Base-by-base conservation (phyloP, 1,140 invertebrate genomes). In the Drosophila elegans region DNA sequence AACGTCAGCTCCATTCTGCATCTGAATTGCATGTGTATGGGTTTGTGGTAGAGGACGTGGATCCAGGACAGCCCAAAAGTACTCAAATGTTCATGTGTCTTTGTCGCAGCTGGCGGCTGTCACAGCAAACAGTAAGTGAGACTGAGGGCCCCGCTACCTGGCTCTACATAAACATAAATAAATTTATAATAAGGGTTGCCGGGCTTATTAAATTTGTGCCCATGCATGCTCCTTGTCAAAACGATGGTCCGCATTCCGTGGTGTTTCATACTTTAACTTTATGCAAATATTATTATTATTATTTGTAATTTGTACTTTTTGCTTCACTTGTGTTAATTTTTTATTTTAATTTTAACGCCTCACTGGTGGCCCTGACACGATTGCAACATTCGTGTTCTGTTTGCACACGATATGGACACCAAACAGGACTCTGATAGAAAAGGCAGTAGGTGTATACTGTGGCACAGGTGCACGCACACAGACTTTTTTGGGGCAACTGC, bases 111-210 rank as follows among this genome's bases (percentile, higher is more conserved):
- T 66, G 78, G 49, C 78, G 78, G 48, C 78, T 80, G 78, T 81
- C 78, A 80, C 72, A 44, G 64, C 78, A 80, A 80, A 80, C 78
- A 80, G 72, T 45, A 55, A 39, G 64, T 64, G 64, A 64, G 60
- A 68, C 64, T 21, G 46, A 68, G 64, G 39, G 48, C 21, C 51
- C 39, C 34, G 12, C 36, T 63, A 61, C 78, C 80, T 81, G 74
- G 44, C 45, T 56, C 54, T 38, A 75, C 63, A 60, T 72, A 81
- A 81, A 77, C 60, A 81, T 81, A 62, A 81, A 77, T 77, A 80
- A 80, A 80, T 64, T 75, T 81, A 62, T 81, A 76, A 80, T 80
- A 81, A 77, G 66, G 73, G 73, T 67, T 75, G 73, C 53, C 72
- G 54, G 66, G 73, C 78, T 76, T 76, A 72, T 81, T 71, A 76